Conservation (phyloP, 2,113 vertebrate genomes). For the Sigmodon hispidus region DNA sequence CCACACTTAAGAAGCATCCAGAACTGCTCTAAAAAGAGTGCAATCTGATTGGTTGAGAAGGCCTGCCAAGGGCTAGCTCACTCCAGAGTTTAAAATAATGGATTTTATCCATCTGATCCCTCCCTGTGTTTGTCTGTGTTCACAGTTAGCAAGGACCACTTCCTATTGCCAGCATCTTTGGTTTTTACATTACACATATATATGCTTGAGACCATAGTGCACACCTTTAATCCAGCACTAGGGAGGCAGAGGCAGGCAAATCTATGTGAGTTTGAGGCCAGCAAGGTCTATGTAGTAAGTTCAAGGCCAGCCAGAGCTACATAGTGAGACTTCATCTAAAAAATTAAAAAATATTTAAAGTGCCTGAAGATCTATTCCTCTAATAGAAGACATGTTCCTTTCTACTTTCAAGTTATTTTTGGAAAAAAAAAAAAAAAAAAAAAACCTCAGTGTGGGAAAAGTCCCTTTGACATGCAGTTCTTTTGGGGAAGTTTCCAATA, state of each 20-base stretch:
- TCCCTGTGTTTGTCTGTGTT: neutral
- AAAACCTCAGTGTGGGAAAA: neutral
- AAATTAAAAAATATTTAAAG: neutral
- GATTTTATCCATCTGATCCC: neutral
- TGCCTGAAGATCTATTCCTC: neutral
- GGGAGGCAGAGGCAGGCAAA: neutral
- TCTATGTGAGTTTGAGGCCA: neutral
- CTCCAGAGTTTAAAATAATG: neutral
- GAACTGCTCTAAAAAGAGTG: slow-evolving; percentile 2
- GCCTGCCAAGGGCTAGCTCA: neutral
- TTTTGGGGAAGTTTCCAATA: neutral
- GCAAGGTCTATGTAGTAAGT: neutral
- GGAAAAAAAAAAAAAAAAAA: neutral
- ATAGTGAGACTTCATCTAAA: neutral
- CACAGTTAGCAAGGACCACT: neutral
- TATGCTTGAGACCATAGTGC: neutral
- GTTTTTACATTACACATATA: neutral
- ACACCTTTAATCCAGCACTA: neutral
- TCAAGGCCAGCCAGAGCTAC: neutral
- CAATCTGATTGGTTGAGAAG: neutral
- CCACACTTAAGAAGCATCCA: slow-evolving; percentile 12
- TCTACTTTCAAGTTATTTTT: neutral
- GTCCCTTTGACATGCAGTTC: neutral
- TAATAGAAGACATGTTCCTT: neutral
- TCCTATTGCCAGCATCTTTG: neutral